These are phyloP conservation scores for Papilio demoleus DNA, from an alignment of 2,888 invertebrate genomes.

Conservation along the genomic window DNA sequence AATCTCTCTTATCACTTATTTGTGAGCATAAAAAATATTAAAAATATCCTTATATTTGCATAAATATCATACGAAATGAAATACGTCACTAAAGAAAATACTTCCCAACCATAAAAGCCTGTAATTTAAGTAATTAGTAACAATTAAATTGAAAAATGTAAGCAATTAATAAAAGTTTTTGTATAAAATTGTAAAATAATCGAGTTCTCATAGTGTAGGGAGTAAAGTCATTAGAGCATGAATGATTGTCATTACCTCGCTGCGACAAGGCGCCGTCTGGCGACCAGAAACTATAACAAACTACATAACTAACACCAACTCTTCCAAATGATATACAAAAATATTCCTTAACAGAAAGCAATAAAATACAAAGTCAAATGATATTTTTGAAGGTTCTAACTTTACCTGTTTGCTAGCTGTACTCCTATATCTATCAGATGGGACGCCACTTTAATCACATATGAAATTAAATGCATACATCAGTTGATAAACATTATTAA, in stretches of 20 bases:
- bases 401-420: not conserved
- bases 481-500: slow-evolving; percentile 32
- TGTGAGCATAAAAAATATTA: not conserved
- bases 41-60: not conserved
- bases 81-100: no score
- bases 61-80: no score
- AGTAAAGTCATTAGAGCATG: slow-evolving; percentile 43
- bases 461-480: slow-evolving; percentile 37
- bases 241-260: slow-evolving; percentile 42
- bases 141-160: not conserved
- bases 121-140: not conserved
- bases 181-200: slow-evolving; percentile 1
- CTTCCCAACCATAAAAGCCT: no score
- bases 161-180: slow-evolving; percentile 19
- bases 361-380: slow-evolving; percentile 6
- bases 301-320: slow-evolving; percentile 9
- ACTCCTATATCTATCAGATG: slow-evolving; percentile 19
- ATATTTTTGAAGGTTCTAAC: not conserved
- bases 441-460: slow-evolving; percentile 34
- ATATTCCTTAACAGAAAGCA: not conserved
- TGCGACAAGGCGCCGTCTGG: slow-evolving; percentile 41
- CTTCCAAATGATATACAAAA: slow-evolving; percentile 15
- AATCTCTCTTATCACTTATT: not conserved
- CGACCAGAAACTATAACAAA: slow-evolving; percentile 16
- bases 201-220: slow-evolving; percentile 26